Evolutionary conservation across 1,140 invertebrate genomes (phyloP).

Genomic region (Aphelinus certus): DNA sequence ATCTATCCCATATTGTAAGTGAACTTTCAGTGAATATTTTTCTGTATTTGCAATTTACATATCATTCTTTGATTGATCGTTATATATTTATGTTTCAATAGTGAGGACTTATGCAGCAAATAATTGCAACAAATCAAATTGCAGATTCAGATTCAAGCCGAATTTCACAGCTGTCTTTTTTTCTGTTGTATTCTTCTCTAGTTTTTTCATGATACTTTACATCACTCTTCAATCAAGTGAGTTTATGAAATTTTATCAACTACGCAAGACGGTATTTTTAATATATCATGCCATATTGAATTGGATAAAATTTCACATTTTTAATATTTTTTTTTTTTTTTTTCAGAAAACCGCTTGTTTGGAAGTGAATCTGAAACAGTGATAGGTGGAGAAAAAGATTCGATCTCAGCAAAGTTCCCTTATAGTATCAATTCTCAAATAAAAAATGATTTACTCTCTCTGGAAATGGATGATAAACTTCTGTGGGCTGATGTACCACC

Average conservation of each 20-base stretch:
- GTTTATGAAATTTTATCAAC: too few relatives aligned
- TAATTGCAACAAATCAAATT: conserved; percentile 5
- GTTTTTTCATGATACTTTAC: conserved; percentile 24
- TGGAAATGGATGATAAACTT: background rate
- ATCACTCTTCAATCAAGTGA: conserved; percentile 13
- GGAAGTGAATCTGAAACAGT: background rate
- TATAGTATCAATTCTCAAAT: background rate
- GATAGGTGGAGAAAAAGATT: background rate
- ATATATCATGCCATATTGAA: too few relatives aligned
- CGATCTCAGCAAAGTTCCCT: background rate
- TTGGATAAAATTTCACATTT: too few relatives aligned
- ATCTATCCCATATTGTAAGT: conserved; percentile 22
- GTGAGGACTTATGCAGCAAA: conserved; percentile 14
- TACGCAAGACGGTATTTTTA: too few relatives aligned
- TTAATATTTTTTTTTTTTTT: too few relatives aligned
- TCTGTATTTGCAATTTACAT: background rate
- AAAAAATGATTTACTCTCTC: background rate
- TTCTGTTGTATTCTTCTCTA: background rate
- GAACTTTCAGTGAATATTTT: background rate
- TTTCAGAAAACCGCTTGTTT: too few relatives aligned
- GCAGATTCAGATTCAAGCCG: background rate
- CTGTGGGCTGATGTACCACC: background rate
- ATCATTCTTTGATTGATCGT: background rate
- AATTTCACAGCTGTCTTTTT: conserved; percentile 4
- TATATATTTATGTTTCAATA: background rate